A percentile compares a stretch with the other conserved stretches of the same genome.
Conservation (phyloP, 2,888 invertebrate genomes). For the Drosophila picticornis region DNA sequence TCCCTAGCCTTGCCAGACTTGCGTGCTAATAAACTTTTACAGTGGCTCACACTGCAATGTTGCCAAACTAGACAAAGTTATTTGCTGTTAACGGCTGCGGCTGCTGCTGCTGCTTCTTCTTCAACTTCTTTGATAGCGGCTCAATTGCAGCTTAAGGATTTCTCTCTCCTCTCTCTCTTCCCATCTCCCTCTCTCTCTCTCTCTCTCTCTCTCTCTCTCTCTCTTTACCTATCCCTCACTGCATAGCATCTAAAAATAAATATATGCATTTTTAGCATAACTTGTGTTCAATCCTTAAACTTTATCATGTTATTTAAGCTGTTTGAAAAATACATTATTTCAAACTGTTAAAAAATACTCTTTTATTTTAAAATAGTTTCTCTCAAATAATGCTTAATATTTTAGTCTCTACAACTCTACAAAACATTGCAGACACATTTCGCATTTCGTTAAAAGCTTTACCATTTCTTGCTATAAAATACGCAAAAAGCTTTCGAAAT, state of each 20-base stretch:
- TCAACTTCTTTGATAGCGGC: conserved; percentile 5
- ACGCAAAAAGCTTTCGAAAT: not conserved
- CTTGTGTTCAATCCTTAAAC: not conserved
- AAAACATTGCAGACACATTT: not conserved
- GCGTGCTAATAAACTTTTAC: conserved; percentile 56
- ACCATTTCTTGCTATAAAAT: not conserved
- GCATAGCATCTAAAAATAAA: not conserved
- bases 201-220: not conserved
- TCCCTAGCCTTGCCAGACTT: conserved; percentile 7
- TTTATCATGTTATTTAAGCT: not conserved
- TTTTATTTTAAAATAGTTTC: not conserved
- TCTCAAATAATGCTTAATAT: too few relatives aligned
- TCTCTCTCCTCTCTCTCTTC: conserved; percentile 3
- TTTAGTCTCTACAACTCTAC: too few relatives aligned
- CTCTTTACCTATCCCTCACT: not conserved
- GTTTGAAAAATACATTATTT: not conserved
- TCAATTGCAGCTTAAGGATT: conserved; percentile 49
- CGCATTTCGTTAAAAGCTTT: conserved; percentile 15
- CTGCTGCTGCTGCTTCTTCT: not conserved
- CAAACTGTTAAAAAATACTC: too few relatives aligned
- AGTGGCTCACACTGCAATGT: conserved; percentile 1
- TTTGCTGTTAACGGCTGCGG: conserved; percentile 3
- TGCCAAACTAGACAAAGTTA: conserved; percentile 39
- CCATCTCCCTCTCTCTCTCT: not conserved
- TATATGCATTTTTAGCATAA: not conserved